A percentile compares a stretch with the other conserved stretches of the same genome.
These are phyloP conservation scores for Deilephila porcellus DNA, from an alignment of 2,888 invertebrate genomes.

Conservation along the genomic window DNA sequence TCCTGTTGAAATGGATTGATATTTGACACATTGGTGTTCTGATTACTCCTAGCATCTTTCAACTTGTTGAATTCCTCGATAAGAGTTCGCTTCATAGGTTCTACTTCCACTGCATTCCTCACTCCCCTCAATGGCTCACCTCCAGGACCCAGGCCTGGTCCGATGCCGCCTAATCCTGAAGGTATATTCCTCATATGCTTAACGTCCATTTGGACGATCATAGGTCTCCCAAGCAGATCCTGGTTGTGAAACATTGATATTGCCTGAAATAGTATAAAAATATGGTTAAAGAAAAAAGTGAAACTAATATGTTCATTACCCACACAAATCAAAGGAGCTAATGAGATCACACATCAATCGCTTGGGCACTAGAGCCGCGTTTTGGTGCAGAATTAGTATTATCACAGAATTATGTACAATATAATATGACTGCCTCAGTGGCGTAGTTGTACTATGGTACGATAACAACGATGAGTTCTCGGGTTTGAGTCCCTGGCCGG, in stretches of 20 bases:
- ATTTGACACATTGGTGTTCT: neutral
- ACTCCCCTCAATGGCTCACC: constrained; percentile 61
- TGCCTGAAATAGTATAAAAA: constrained; percentile 77
- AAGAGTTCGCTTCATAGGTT: constrained; percentile 39
- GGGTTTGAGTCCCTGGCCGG: no score
- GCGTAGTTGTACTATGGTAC: no score
- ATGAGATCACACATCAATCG: no score
- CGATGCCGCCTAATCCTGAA: constrained; percentile 34
- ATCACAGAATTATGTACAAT: no score
- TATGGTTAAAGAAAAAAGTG: no score
- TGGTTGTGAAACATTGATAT: constrained; percentile 97
- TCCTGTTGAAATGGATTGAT: neutral
- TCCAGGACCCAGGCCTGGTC: constrained; percentile 85
- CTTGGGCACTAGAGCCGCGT: no score
- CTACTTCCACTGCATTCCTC: constrained; percentile 40
- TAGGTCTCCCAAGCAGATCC: constrained; percentile 77
- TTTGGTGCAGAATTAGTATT: no score
- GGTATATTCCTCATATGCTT: constrained; percentile 29
- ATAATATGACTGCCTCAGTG: no score
- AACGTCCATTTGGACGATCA: constrained; percentile 42
- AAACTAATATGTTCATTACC: no score
- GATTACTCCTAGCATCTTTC: constrained; percentile 10
- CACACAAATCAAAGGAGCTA: no score
- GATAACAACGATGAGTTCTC: no score
- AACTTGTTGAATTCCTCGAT: constrained; percentile 35